Evolutionary conservation across 2,113 vertebrate genomes (phyloP), one percentile per base, ranked within the genome.

Genomic region (Stegastes partitus): DNA sequence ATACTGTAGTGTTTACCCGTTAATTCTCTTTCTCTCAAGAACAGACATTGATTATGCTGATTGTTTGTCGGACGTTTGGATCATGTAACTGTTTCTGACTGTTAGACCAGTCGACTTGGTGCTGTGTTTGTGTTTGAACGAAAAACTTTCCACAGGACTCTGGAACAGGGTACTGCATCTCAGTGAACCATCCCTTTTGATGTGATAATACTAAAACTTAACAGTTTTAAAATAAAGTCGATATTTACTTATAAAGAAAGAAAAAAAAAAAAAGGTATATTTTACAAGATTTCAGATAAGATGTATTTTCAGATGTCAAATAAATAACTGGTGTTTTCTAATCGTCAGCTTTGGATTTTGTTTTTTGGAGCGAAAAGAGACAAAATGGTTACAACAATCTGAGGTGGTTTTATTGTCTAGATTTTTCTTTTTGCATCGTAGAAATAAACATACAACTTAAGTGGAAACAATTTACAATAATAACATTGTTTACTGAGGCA

Each of bases 231-330:
- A 85, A 34, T 75, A 72, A 89, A 77, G 26, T 82, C 82, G 75
- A 87, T 83, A 91, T 86, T 86, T 83, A 91, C 88, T 78, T 88
- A 86, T 75, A n/a, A n/a, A n/a, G n/a, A n/a, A n/a, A n/a, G n/a
- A n/a, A n/a, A n/a, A n/a, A n/a, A 51, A 65, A 76, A 62, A 76
- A 57, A 85, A 79, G 45, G 50, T 89, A 85, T 93, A 92, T 94
- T 94, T 94, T 93, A 90, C 87, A 88, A 86, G 80, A 86, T 81
- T 86, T 84, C 74, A 89, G 65, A 87, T 66, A 86, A 85, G 11
- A 62, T 91, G 83, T 94, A 93, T 94, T 94, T 95, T 94, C 90
- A 91, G 56, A 85, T 86, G 84, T 90, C 70, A 86, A 94, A 93
- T 94, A 94, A 94, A 92, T 78, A 81, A 91, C 66, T 74, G 22